A percentile compares a stretch with the other conserved stretches of the same genome.
Evolutionary conservation across 2,888 invertebrate species (phyloP).

Genomic region (Petrophora chlorosata): DNA sequence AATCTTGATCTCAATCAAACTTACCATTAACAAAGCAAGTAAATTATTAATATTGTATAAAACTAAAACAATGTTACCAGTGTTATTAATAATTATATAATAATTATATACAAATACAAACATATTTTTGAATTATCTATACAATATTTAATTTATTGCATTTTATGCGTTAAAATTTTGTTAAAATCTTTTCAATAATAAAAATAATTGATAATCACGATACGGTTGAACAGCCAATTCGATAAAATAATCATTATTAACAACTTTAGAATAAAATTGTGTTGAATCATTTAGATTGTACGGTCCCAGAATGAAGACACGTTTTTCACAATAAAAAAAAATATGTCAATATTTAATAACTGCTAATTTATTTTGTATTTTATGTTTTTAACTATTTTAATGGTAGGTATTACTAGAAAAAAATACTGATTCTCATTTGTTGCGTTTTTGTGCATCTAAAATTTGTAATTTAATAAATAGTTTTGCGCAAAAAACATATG

Average conservation of each 20-base stretch:
- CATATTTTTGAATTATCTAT: slow-evolving; percentile 46
- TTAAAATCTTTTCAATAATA: slow-evolving; percentile 11
- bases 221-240: slow-evolving; percentile 14
- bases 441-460: slow-evolving; percentile 26
- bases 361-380: background rate
- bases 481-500: slow-evolving; percentile 28
- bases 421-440: slow-evolving; percentile 3
- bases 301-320: background rate
- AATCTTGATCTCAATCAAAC: slow-evolving; percentile 10
- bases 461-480: too few species aligned
- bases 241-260: background rate
- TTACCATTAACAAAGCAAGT: background rate
- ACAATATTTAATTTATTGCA: slow-evolving; percentile 60
- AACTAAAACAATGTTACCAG: slow-evolving; percentile 2
- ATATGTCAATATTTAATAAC: background rate
- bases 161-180: slow-evolving; percentile 58
- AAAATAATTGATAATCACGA: slow-evolving; percentile 21
- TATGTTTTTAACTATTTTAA: background rate
- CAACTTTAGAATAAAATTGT: background rate
- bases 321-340: background rate
- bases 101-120: slow-evolving; percentile 55
- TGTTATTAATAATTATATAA: slow-evolving; percentile 33
- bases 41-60: background rate
- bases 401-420: background rate
- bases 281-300: background rate